These are phyloP conservation scores for Philaethria dido DNA, from an alignment of 2,888 invertebrate species.

Conservation along the genomic window DNA sequence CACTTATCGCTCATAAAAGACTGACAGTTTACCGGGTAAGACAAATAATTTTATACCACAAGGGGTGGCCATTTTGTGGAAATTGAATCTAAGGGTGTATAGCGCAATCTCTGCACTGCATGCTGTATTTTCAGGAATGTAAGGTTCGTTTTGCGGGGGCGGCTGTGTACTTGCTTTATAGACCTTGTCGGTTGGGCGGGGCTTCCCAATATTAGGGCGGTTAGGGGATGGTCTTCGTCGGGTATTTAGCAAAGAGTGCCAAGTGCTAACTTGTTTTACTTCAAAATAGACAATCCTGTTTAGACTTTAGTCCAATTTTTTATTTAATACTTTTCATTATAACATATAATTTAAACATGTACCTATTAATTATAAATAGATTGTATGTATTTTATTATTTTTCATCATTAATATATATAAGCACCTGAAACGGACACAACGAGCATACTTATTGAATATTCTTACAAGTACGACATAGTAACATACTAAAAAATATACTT, in stretches of 20 bases:
- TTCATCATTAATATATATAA: no score
- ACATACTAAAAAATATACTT: no score
- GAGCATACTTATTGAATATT: no score
- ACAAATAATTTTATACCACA: constrained; percentile 66
- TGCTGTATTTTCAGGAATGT: constrained; percentile 36
- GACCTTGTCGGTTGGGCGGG: constrained; percentile 60
- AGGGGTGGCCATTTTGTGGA: constrained; percentile 58
- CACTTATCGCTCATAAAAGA: constrained; percentile 49
- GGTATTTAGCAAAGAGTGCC: constrained; percentile 41
- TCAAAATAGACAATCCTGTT: not conserved
- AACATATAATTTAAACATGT: no score
- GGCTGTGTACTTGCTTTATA: constrained; percentile 44
- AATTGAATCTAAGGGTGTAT: constrained; percentile 45
- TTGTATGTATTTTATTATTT: no score
- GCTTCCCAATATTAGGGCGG: constrained; percentile 53
- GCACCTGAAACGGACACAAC: no score
- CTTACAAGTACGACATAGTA: no score
- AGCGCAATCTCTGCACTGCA: constrained; percentile 39
- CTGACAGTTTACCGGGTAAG: constrained; percentile 52
- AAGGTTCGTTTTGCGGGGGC: constrained; percentile 51
- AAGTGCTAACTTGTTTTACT: constrained; percentile 37
- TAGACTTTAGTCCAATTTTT: no score
- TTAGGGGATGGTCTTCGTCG: constrained; percentile 58
- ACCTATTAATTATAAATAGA: no score
- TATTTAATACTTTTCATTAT: no score